Conservation (phyloP, 2,113 vertebrate genomes). For the Clarias macrocephalus region DNA sequence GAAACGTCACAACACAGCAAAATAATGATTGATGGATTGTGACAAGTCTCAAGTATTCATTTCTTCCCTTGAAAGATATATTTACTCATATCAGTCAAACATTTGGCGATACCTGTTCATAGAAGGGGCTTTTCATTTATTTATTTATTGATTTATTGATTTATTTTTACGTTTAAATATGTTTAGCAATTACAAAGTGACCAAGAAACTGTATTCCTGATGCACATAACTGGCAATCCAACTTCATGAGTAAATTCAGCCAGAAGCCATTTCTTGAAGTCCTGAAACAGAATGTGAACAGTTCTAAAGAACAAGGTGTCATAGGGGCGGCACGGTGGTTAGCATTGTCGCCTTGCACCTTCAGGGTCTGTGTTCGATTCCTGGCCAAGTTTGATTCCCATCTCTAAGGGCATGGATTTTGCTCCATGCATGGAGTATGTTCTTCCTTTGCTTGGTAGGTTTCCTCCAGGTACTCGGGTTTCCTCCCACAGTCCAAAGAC, state of each 20-base stretch:
- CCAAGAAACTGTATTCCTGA: not conserved
- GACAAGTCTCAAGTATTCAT: no score
- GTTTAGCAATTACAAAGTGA: not conserved
- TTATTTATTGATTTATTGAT: no score
- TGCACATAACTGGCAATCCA: no score
- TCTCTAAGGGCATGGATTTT: no score
- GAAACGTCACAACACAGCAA: not conserved
- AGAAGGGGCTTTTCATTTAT: not conserved
- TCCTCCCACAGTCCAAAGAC: no score
- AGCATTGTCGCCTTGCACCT: no score
- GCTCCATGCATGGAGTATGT: no score
- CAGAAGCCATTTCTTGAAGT: not conserved
- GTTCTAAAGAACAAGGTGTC: not conserved
- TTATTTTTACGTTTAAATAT: not conserved
- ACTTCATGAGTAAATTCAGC: not conserved
- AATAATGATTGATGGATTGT: not conserved
- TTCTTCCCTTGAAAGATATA: not conserved
- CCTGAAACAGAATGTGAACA: not conserved
- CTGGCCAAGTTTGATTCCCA: no score
- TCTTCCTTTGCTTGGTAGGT: no score
- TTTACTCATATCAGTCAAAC: not conserved
- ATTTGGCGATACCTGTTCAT: not conserved
- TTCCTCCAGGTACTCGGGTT: no score
- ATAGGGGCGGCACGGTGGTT: no score
- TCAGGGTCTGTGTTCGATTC: no score